phyloP scores from a whole-genome alignment of 1,140 invertebrate genomes.

The Drosophila busckii region DNA sequence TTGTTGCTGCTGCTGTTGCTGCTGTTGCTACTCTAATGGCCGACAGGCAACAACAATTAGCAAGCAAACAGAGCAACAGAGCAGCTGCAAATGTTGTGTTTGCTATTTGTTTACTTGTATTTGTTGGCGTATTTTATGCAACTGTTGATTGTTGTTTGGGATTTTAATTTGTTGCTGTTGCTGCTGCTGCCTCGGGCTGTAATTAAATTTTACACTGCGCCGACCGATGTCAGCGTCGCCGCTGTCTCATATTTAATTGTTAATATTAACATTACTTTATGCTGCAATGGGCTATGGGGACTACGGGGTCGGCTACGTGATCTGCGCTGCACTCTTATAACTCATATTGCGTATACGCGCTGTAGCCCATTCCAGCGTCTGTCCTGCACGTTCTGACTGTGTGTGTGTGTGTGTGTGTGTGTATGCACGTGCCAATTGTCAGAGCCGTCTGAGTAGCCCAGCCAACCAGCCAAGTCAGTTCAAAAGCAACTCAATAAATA shows the following conservation, averaged over 20 bases:
- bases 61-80: too few species aligned
- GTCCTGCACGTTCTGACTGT: conserved; percentile 27
- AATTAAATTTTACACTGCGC: conserved; percentile 48
- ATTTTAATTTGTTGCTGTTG: conserved; percentile 47
- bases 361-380: conserved; percentile 1
- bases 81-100: too few species aligned
- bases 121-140: too few species aligned
- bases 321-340: conserved; percentile 45
- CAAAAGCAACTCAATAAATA: conserved; percentile 60
- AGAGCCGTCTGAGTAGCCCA: conserved; percentile 13
- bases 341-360: conserved; percentile 58
- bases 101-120: too few species aligned
- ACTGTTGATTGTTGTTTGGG: too few species aligned
- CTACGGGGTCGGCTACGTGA: conserved; percentile 49
- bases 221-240: not conserved
- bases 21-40: conserved; percentile 27
- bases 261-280: conserved; percentile 61
- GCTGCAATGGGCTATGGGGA: not conserved
- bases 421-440: conserved; percentile 58
- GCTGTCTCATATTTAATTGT: conserved; percentile 52
- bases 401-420: conserved; percentile 4
- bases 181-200: too few species aligned
- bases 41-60: conserved; percentile 15
- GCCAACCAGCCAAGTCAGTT: conserved; percentile 3
- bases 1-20: not conserved